These are phyloP conservation scores for Camponotus pennsylvanicus DNA, from an alignment of 1,140 invertebrate species.

Conservation along the genomic window DNA sequence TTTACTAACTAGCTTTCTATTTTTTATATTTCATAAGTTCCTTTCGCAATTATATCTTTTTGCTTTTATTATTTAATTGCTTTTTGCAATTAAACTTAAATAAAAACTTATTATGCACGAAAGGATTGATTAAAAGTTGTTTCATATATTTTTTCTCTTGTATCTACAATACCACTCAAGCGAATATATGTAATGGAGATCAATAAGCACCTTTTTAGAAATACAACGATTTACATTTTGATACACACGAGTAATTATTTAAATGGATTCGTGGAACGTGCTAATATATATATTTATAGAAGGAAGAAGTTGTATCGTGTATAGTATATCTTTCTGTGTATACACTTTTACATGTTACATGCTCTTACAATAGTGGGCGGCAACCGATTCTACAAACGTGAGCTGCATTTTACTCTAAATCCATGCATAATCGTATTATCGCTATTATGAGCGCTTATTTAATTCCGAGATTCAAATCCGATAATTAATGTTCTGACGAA, in stretches of 20 bases:
- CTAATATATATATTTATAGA: neutral
- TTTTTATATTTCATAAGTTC: neutral
- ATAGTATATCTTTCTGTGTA: neutral
- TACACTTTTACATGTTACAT: conserved; percentile 21
- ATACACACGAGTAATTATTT: conserved; percentile 37
- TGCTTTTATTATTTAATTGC: neutral
- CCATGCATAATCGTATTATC: conserved; percentile 47
- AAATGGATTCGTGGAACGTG: conserved; percentile 47
- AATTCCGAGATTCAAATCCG: neutral
- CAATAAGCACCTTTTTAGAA: conserved; percentile 18
- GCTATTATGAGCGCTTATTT: conserved; percentile 21
- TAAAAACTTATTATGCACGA: neutral
- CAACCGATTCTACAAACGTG: conserved; percentile 42
- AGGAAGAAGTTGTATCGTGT: neutral
- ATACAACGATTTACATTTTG: conserved; percentile 17
- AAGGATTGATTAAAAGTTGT: neutral
- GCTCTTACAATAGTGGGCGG: conserved; percentile 36
- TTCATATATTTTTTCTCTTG: neutral
- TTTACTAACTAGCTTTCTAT: neutral
- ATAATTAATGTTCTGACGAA: conserved; percentile 25
- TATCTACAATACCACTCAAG: neutral
- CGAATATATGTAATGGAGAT: neutral
- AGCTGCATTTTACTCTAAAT: conserved; percentile 18
- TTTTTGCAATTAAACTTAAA: neutral
- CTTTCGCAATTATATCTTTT: neutral